Percentiles rank a stretch among this genome's conserved stretches.
These are phyloP conservation scores for Dilophus febrilis DNA, from an alignment of 2,888 invertebrate genomes.

Conservation along the genomic window DNA sequence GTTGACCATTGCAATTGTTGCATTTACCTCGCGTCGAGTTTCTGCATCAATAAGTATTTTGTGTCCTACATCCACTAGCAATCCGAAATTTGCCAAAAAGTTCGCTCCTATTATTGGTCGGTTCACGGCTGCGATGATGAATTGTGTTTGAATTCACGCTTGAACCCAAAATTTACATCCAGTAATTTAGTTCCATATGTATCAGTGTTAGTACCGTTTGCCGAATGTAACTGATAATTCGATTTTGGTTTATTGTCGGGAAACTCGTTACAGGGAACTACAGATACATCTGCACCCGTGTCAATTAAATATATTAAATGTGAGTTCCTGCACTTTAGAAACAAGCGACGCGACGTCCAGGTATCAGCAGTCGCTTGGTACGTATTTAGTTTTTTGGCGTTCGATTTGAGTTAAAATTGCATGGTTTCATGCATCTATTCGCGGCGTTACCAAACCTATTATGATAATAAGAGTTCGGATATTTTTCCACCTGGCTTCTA, in stretches of 20 bases:
- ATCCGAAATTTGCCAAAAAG: slow-evolving; percentile 6
- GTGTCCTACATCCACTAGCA: slow-evolving; percentile 7
- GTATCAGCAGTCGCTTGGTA: neutral
- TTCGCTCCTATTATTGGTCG: slow-evolving; percentile 9
- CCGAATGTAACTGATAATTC: neutral
- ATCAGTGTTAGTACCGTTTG: slow-evolving; percentile 7
- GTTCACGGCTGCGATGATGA: slow-evolving; percentile 7
- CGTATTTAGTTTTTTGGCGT: neutral
- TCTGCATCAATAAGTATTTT: slow-evolving; percentile 5
- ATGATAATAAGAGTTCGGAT: neutral
- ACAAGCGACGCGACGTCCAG: neutral
- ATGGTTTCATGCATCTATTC: neutral
- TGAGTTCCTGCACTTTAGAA: neutral
- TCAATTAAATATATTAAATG: neutral
- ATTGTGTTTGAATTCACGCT: slow-evolving; percentile 5
- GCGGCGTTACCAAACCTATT: neutral
- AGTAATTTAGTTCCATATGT: slow-evolving; percentile 5
- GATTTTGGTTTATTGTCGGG: neutral
- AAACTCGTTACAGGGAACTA: neutral
- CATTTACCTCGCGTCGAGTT: neutral
- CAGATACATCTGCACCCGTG: neutral
- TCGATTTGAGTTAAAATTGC: neutral
- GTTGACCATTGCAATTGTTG: neutral
- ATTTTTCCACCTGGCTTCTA: neutral
- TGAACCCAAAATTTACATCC: slow-evolving; percentile 6